Base-by-base conservation (phyloP, 2,113 vertebrate species). In the Gulo gulo region DNA sequence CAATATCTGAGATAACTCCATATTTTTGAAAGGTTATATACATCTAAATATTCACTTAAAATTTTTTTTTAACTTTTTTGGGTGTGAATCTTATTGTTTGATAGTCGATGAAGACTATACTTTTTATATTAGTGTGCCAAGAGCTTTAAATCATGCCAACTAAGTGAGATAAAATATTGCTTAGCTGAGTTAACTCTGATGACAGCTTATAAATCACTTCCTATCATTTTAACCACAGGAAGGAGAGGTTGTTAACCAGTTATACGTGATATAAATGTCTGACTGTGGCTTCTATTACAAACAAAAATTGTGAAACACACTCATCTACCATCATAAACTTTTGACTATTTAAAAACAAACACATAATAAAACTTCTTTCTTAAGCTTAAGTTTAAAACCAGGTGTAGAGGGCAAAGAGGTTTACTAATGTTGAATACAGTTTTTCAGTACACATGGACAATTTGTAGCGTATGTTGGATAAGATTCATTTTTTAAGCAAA, bases 171-270 rank as follows among this genome's bases (percentile, higher is more conserved):
- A 73, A 92, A 73, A 36, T 47, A 13, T 61, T 59, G 47, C 93
- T 95, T 86, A 81, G 50, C 50, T 81, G 6, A 87, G 29, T 42
- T 69, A 61, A 94, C 16, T n/a, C 45, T 59, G 63, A 74, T 61
- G 83, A 87, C 45, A 67, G 47, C 65, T 83, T 88, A 83, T 81
- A 95, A 97, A 94, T 97, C 57, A 95, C 24, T 93, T 93, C 87
- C 79, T 94, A 73, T 84, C 69, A 84, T 94, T 79, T 88, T 87
- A 94, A 94, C 93, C 88, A 79, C 63, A 94, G 90, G 91, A 97
- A 93, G 74, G 71, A 73, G 91, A 94, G 39, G 52, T 50, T 63
- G 55, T 97, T 74, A 90, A 82, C 34, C 67, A 29, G 13, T 93
- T 85, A 63, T 31, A 42, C 31, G 95, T 94, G 80, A 79, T 96